A percentile compares a stretch with the other conserved stretches of the same genome.
Conservation (phyloP, 2,888 invertebrate genomes). For the Eueremaeus valkanovi region DNA sequence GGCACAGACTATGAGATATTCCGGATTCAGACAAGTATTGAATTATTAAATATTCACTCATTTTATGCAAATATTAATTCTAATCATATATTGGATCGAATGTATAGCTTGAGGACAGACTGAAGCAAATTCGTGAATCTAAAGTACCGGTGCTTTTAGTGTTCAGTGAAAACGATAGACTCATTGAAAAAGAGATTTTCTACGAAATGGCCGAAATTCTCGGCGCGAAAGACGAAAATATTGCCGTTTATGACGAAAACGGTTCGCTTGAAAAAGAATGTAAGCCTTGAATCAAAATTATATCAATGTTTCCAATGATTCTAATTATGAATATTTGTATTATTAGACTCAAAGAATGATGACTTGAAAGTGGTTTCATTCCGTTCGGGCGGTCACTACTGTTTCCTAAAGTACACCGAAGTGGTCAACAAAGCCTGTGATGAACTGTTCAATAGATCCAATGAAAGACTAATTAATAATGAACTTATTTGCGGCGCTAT, state of each 20-base stretch:
- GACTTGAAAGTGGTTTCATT: conserved; percentile 34
- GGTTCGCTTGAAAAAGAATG: conserved; percentile 37
- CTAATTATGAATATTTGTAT: neutral
- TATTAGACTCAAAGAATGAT: neutral
- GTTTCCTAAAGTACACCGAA: conserved; percentile 38
- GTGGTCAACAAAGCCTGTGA: conserved; percentile 40
- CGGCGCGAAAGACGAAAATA: conserved; percentile 40
- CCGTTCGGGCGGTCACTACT: conserved; percentile 41
- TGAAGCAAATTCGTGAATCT: conserved; percentile 33
- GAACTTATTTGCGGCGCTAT: no score
- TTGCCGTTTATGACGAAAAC: conserved; percentile 41
- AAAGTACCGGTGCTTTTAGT: conserved; percentile 43
- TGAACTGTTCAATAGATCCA: conserved; percentile 1
- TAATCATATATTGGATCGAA: neutral
- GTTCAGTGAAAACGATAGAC: conserved; percentile 45
- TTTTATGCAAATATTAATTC: conserved; percentile 25
- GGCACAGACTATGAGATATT: conserved; percentile 43
- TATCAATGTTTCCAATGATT: neutral
- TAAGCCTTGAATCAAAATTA: conserved; percentile 23
- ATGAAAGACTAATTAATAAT: no score
- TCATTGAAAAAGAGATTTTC: conserved; percentile 43
- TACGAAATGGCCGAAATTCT: conserved; percentile 44
- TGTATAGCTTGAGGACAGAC: conserved; percentile 37
- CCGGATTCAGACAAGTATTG: conserved; percentile 40
- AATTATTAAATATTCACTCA: conserved; percentile 15